Evolutionary conservation across 1,140 invertebrate species (phyloP).

Genomic region (Leptonema lineaticorne): DNA sequence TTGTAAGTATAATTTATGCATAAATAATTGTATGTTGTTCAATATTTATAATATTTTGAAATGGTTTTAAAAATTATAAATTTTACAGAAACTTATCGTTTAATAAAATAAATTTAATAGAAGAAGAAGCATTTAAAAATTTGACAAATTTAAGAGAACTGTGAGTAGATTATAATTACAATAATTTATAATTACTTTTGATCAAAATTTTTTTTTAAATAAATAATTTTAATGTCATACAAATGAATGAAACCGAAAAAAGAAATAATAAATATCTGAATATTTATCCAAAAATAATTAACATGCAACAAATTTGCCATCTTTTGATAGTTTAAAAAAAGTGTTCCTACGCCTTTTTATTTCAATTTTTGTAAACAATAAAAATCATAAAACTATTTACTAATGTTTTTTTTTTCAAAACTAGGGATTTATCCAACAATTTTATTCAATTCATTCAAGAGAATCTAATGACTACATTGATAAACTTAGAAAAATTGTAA

Average conservation of each 20-base stretch:
- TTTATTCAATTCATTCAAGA: conserved; percentile 50
- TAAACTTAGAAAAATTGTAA: conserved; percentile 57
- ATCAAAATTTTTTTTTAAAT: neutral
- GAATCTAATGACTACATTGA: conserved; percentile 52
- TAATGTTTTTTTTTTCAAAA: conserved; percentile 22
- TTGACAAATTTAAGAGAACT: conserved; percentile 45
- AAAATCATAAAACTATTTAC: neutral
- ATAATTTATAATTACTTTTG: neutral
- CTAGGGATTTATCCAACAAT: conserved; percentile 55
- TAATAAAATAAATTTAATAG: conserved; percentile 43
- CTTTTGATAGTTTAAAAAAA: neutral
- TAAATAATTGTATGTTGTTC: neutral
- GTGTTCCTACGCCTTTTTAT: neutral
- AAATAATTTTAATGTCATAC: too few relatives aligned
- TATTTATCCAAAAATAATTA: too few relatives aligned
- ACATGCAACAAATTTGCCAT: too few relatives aligned
- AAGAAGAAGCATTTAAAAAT: conserved; percentile 46
- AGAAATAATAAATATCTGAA: too few relatives aligned
- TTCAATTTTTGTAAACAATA: neutral
- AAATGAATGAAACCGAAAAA: too few relatives aligned
- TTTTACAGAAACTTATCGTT: conserved; percentile 31
- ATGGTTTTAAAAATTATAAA: neutral
- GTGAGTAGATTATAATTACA: conserved; percentile 44
- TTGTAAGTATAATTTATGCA: conserved; percentile 49
- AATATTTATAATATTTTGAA: neutral